phyloP scores from a whole-genome alignment of 2,113 vertebrate species.

The Agapornis roseicollis region DNA sequence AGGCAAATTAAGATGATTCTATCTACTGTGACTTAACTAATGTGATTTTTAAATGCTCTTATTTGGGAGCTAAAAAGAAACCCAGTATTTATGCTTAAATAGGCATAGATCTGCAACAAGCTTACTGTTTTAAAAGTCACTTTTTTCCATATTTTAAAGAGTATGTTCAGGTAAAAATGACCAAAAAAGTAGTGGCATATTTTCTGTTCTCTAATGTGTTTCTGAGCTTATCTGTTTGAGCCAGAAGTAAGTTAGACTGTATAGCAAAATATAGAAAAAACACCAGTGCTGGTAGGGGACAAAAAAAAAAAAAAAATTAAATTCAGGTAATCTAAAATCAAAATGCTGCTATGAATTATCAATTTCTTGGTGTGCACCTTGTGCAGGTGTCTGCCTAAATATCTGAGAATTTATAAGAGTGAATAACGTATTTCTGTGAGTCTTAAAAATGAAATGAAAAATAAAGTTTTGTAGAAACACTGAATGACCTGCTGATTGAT shows the following conservation, averaged over 20 bases:
- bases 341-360: not conserved
- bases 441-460: not conserved
- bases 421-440: not conserved
- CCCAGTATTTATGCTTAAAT: not conserved
- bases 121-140: not conserved
- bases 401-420: not conserved
- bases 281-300: not conserved
- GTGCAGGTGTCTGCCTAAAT: not conserved
- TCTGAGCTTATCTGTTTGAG: constrained; percentile 1
- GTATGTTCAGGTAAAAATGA: not conserved
- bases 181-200: not conserved
- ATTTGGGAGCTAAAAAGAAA: not conserved
- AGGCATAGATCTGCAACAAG: not conserved
- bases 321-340: not conserved
- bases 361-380: not conserved
- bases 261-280: rapidly evolving
- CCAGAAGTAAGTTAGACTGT: not conserved
- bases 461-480: not conserved
- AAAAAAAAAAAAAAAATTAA: not conserved
- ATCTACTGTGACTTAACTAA: not conserved
- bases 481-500: not conserved
- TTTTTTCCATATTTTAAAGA: not conserved
- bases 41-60: not conserved
- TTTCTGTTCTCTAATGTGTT: not conserved
- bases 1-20: not conserved